Evolutionary conservation across 2,113 vertebrate species (phyloP).

Genomic region (Nibea coibor): DNA sequence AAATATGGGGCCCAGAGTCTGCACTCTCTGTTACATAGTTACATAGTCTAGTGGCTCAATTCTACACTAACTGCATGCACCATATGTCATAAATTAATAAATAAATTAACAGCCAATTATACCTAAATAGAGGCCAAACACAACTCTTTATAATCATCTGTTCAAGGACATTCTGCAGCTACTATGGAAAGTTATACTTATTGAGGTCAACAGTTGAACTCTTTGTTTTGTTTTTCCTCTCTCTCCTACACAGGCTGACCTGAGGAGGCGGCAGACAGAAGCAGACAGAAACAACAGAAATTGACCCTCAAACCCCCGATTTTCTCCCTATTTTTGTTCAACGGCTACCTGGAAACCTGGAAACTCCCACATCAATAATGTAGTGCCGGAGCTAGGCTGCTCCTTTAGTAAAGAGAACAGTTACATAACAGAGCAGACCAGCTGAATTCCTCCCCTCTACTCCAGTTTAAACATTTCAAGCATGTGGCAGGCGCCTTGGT

Average conservation of each 20-base stretch:
- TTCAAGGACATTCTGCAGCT: slow-evolving; percentile 10
- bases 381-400: slow-evolving; percentile 47
- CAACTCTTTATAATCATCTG: slow-evolving; percentile 23
- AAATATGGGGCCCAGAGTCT: slow-evolving; percentile 9
- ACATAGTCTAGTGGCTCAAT: slow-evolving; percentile 29
- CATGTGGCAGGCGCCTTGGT: slow-evolving; percentile 30
- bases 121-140: slow-evolving; percentile 27
- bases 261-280: slow-evolving; percentile 49
- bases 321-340: slow-evolving; percentile 52
- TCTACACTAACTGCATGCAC: slow-evolving; percentile 32
- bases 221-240: slow-evolving; percentile 16
- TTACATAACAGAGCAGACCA: slow-evolving; percentile 69
- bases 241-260: slow-evolving; percentile 36
- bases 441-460: slow-evolving; percentile 46
- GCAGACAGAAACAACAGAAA: slow-evolving; percentile 62
- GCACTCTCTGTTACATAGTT: slow-evolving; percentile 32
- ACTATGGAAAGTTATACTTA: slow-evolving; percentile 21
- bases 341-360: slow-evolving; percentile 70
- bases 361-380: slow-evolving; percentile 82
- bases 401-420: slow-evolving; percentile 56
- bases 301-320: slow-evolving; percentile 52
- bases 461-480: slow-evolving; percentile 48
- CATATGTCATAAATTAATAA: slow-evolving; percentile 32
- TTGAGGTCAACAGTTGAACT: slow-evolving; percentile 46
- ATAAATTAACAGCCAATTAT: slow-evolving; percentile 35